Base-by-base conservation (phyloP, 1,140 invertebrate genomes). In the Steinernema khuongi region DNA sequence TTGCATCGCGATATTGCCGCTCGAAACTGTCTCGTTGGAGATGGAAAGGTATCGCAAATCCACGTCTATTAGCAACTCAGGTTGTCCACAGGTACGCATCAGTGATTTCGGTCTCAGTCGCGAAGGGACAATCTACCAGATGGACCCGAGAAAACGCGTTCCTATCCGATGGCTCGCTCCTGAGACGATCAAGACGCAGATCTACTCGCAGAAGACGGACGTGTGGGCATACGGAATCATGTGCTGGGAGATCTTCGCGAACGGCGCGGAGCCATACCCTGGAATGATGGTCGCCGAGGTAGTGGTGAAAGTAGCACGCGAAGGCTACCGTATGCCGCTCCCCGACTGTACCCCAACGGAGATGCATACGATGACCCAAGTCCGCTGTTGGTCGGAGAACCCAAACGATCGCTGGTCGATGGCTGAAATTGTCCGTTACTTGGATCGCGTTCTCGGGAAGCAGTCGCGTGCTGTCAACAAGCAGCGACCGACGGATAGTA, bases 1-100 rank as follows among this genome's bases (percentile, higher is more conserved):
- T 70, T 80, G 17, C 80, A 80, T 71, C 77, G 79, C 28, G 79
- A 80, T 33, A 81, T 80, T 19, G 79, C 79, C 0, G 79, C 79
- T 32, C 41, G 79, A n/a, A 80, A 80, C 68, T 79, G 78, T 60
- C 43, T 79, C 1, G 67, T 36, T 36, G 76, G 76, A 29, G 76
- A 71, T 67, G 76, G 71, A 31, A 44, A 71, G 70, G 70, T 70
- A 1, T 7, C 31, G 7, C 17, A 19, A 31, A 22, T 70, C 1
- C 4, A 1, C 50, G 36, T 41, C 50, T n/a, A 60, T 60, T 4
- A 60, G 7, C 36, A 41, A 41, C 7, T 43, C 32, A 11, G 7
- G 19, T 74, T 22, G n/a, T n/a, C n/a, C n/a, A n/a, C 33, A 79
- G 70, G 78, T 79, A 11, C 79, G 79, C 33, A 79, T 79, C 50